Percentiles rank a stretch among this genome's conserved stretches.
Evolutionary conservation across 2,113 vertebrate species (phyloP).

Genomic region (Salminus brasiliensis): DNA sequence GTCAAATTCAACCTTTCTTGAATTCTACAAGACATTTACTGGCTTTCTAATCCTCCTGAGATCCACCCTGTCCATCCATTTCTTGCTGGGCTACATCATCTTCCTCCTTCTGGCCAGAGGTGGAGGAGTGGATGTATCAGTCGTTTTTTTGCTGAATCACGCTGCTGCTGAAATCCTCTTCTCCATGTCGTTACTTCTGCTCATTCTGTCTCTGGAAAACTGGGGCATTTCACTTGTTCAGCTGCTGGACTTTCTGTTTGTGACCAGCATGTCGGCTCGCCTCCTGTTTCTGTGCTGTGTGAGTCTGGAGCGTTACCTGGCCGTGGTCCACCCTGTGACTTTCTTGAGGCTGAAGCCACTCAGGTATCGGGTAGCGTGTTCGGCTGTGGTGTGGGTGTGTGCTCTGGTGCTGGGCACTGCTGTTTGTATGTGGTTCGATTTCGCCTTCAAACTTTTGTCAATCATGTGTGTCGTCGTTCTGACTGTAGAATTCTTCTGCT

Average conservation of each 20-base stretch:
- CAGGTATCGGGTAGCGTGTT: constrained; percentile 6
- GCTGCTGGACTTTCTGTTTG: background rate
- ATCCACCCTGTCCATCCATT: background rate
- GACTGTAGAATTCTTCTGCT: background rate
- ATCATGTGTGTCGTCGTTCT: background rate
- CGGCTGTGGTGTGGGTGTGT: background rate
- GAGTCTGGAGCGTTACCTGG: constrained; percentile 10
- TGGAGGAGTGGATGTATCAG: background rate
- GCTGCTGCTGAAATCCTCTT: constrained; percentile 22
- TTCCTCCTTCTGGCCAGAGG: background rate
- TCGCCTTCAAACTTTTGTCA: background rate
- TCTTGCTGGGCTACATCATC: constrained; percentile 27
- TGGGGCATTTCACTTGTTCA: background rate
- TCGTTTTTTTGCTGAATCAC: constrained; percentile 35
- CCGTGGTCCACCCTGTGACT: background rate
- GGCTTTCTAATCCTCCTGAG: background rate
- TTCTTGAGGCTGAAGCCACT: constrained; percentile 14
- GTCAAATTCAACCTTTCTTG: background rate
- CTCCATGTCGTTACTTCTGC: background rate
- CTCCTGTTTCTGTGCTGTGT: background rate
- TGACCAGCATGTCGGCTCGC: background rate
- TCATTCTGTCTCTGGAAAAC: background rate
- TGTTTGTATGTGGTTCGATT: background rate
- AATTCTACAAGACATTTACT: background rate
- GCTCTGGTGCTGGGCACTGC: background rate